Percentiles rank a stretch among this genome's conserved stretches.
phyloP scores from a whole-genome alignment of 2,888 invertebrate genomes.

The Aporophyla nigra region DNA sequence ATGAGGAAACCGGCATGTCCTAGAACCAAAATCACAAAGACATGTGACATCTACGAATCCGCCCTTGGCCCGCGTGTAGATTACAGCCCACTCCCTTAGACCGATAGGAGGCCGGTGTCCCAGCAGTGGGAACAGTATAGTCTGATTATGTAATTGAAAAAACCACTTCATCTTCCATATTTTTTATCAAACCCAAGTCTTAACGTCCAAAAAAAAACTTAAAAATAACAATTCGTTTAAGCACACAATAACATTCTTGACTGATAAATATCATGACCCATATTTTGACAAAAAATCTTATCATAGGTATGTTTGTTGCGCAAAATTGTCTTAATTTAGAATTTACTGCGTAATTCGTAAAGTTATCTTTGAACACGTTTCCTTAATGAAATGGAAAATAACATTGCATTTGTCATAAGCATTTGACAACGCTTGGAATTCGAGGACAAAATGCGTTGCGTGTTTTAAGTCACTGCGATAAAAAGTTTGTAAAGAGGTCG shows the following conservation, averaged over 20 bases:
- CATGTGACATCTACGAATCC: too few species aligned
- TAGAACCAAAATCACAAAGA: too few species aligned
- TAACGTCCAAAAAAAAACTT: background rate
- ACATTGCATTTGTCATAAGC: conserved; percentile 19
- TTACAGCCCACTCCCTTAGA: too few species aligned
- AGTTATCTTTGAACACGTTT: conserved; percentile 41
- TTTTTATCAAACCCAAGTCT: background rate
- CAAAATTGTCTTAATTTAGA: conserved; percentile 43
- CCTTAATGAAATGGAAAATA: conserved; percentile 24
- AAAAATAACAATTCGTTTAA: background rate
- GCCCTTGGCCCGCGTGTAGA: too few species aligned
- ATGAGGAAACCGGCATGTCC: too few species aligned
- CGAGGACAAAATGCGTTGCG: conserved; percentile 12
- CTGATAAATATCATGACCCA: conserved; percentile 45
- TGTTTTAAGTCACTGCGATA: background rate
- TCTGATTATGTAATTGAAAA: too few species aligned
- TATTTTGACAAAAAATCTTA: conserved; percentile 48
- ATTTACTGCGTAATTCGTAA: conserved; percentile 41
- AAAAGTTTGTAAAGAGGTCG: background rate
- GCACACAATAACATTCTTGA: conserved; percentile 40
- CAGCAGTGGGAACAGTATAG: too few species aligned
- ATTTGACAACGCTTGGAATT: conserved; percentile 4
- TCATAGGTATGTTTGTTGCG: conserved; percentile 39
- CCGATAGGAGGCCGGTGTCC: too few species aligned
- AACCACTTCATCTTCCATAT: background rate